These are phyloP conservation scores for Cirrhinus mrigala DNA, from an alignment of 2,797 vertebrate species.

Conservation along the genomic window DNA sequence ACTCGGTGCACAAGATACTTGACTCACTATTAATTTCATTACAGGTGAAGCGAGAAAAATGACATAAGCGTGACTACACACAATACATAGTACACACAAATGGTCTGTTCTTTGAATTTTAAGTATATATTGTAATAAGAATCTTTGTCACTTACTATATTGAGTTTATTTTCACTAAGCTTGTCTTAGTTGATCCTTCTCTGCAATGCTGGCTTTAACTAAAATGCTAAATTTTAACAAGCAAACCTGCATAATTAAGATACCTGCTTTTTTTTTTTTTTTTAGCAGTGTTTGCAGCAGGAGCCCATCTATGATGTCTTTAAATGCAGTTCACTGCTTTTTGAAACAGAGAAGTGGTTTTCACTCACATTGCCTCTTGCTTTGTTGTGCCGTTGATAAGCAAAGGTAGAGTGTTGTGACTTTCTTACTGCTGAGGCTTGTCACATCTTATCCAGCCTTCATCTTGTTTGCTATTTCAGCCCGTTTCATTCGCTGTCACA, in stretches of 20 bases:
- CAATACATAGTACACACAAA: background rate
- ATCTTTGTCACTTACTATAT: background rate
- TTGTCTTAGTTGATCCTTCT: background rate
- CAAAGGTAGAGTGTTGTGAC: constrained; percentile 35
- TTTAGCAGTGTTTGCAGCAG: background rate
- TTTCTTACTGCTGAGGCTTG: constrained; percentile 37
- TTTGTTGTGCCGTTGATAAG: constrained; percentile 9
- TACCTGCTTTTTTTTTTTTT: background rate
- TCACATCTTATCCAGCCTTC: constrained; percentile 48
- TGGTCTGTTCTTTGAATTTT: background rate
- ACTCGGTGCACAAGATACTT: background rate
- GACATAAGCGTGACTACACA: background rate
- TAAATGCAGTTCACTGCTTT: background rate
- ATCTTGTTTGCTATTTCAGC: constrained; percentile 56
- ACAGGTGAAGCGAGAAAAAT: background rate
- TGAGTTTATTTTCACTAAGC: background rate
- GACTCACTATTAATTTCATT: background rate
- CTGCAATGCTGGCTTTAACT: background rate
- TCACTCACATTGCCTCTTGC: background rate
- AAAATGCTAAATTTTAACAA: background rate
- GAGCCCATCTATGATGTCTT: background rate
- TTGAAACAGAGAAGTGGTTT: background rate
- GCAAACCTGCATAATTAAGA: background rate
- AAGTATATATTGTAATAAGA: background rate
- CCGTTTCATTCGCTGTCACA: constrained; percentile 53